Conservation (phyloP, 2,113 vertebrate genomes). For the Nanorana parkeri region DNA sequence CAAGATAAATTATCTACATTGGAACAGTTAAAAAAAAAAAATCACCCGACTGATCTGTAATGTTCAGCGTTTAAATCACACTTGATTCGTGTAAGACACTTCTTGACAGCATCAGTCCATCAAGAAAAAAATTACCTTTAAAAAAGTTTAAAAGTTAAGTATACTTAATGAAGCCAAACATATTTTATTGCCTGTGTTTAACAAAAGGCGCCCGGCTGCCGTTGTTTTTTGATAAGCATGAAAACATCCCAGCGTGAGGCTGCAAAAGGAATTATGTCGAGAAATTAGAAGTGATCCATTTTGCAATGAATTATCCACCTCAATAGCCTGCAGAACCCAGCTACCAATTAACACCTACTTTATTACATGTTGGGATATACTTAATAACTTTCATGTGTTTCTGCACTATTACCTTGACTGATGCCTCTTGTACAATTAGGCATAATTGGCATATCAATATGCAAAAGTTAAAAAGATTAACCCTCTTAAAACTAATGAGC, state of each 20-base stretch:
- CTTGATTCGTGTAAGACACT: background rate
- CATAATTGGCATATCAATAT: slow-evolving; percentile 99
- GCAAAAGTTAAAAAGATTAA: slow-evolving; percentile 99
- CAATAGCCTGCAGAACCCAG: slow-evolving; percentile 90
- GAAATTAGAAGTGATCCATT: slow-evolving; percentile 89
- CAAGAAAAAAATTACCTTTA: slow-evolving; percentile 71
- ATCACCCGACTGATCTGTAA: too few relatives aligned
- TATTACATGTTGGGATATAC: slow-evolving; percentile 92
- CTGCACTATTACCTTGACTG: slow-evolving; percentile 99
- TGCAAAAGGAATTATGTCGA: slow-evolving; percentile 90
- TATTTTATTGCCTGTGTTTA: slow-evolving; percentile 87
- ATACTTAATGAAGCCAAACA: slow-evolving; percentile 87
- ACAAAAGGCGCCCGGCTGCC: slow-evolving; percentile 86
- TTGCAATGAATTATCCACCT: slow-evolving; percentile 91
- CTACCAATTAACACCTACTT: slow-evolving; percentile 96
- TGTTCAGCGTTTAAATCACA: background rate
- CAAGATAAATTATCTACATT: too few relatives aligned
- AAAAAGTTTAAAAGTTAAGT: slow-evolving; percentile 88
- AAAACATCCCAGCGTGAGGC: slow-evolving; percentile 89
- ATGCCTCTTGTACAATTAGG: slow-evolving; percentile 95
- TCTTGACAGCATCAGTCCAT: background rate
- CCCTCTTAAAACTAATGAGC: slow-evolving; percentile 98
- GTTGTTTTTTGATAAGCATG: slow-evolving; percentile 88
- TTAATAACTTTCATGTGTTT: slow-evolving; percentile 94
- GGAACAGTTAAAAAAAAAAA: too few relatives aligned